Conservation (phyloP, 2,797 vertebrate species). For the Cheirogaleus major region DNA sequence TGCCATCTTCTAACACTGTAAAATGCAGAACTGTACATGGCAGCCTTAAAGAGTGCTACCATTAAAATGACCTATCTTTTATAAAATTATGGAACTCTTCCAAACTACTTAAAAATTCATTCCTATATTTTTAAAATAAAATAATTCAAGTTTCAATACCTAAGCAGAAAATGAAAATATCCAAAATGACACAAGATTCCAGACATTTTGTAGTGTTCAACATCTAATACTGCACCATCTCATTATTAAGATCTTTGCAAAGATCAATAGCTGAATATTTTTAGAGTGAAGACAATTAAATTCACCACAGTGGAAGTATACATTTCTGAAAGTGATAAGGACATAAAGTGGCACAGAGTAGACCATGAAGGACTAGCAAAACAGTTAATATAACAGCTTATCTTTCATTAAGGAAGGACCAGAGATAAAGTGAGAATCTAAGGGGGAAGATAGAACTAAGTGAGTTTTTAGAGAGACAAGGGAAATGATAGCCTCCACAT, state of each 20-base stretch:
- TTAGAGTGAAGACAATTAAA: background rate
- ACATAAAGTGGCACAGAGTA: background rate
- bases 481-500: background rate
- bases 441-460: background rate
- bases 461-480: background rate
- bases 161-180: conserved; percentile 11
- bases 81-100: background rate
- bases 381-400: background rate
- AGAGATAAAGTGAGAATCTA: background rate
- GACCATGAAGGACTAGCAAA: background rate
- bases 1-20: background rate
- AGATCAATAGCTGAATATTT: background rate
- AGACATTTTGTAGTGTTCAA: background rate
- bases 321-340: background rate
- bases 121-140: background rate
- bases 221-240: background rate
- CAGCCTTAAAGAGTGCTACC: background rate
- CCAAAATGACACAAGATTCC: background rate
- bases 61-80: background rate
- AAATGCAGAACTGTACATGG: background rate
- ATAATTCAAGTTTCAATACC: background rate
- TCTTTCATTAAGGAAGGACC: background rate
- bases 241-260: background rate
- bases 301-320: background rate
- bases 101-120: background rate